Conservation (phyloP, 2,888 invertebrate species). For the Pantelozetes paolii region DNA sequence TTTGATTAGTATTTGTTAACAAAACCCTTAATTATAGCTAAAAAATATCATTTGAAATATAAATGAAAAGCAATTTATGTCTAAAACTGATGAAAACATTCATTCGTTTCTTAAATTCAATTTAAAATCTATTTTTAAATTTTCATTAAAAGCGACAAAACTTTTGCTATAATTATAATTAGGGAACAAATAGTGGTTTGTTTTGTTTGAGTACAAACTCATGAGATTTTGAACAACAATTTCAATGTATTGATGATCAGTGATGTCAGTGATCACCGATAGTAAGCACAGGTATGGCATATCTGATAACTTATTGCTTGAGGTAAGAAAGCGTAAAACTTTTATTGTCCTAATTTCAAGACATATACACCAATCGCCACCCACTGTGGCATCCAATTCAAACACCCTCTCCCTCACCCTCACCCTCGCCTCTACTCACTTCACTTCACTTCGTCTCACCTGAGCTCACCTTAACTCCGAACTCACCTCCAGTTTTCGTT, state of each 20-base stretch:
- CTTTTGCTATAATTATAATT: neutral
- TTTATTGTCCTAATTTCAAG: slow-evolving; percentile 37
- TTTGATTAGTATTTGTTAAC: too few relatives aligned
- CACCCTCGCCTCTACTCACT: slow-evolving; percentile 21
- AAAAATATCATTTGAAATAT: neutral
- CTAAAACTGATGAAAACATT: too few relatives aligned
- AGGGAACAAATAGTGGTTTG: neutral
- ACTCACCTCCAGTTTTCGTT: slow-evolving; percentile 12
- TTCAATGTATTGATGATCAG: slow-evolving; percentile 7
- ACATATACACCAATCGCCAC: slow-evolving; percentile 36
- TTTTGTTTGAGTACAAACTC: neutral
- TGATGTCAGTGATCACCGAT: neutral
- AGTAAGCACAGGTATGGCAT: slow-evolving; percentile 24
- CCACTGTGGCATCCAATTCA: slow-evolving; percentile 37
- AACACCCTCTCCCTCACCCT: slow-evolving; percentile 37
- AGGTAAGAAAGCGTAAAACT: slow-evolving; percentile 38
- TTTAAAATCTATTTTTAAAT: too few relatives aligned
- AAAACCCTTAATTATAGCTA: too few relatives aligned
- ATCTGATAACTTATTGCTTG: slow-evolving; percentile 35
- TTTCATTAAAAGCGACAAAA: neutral
- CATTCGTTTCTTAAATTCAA: too few relatives aligned
- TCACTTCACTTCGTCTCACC: slow-evolving; percentile 22
- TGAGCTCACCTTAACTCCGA: slow-evolving; percentile 24
- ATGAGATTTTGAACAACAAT: neutral
- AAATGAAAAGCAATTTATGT: neutral